Percentiles rank a stretch among this genome's conserved stretches.
Conservation (phyloP, 2,888 invertebrate genomes). For the Andrena bicolor region DNA sequence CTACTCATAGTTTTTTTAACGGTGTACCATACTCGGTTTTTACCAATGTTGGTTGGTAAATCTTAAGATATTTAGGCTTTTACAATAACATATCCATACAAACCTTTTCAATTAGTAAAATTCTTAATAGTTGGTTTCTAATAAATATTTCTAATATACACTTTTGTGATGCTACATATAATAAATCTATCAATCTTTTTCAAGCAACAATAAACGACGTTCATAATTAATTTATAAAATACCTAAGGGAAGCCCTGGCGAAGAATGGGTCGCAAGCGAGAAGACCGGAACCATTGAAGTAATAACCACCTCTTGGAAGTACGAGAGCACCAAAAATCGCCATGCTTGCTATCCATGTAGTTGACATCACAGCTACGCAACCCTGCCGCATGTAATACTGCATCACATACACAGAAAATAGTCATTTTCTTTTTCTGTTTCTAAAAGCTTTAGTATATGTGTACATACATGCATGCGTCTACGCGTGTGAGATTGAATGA, state of each 20-base stretch:
- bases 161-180: neutral
- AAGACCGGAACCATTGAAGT: conserved; percentile 94
- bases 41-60: too few relatives aligned
- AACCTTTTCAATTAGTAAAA: too few relatives aligned
- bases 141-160: too few relatives aligned
- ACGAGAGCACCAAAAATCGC: conserved; percentile 94
- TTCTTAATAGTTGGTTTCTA: too few relatives aligned
- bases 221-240: neutral
- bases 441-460: neutral
- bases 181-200: neutral
- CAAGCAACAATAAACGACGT: neutral
- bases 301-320: conserved; percentile 94
- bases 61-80: too few relatives aligned
- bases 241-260: conserved; percentile 90
- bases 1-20: too few relatives aligned
- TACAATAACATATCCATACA: too few relatives aligned
- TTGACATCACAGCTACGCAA: conserved; percentile 93
- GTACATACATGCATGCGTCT: neutral
- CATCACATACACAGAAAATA: conserved; percentile 73
- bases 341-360: conserved; percentile 94
- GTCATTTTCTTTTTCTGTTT: conserved; percentile 49
- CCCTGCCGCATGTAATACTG: conserved; percentile 88
- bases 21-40: too few relatives aligned
- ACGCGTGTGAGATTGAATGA: neutral
- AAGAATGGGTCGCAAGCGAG: conserved; percentile 96